A percentile compares a stretch with the other conserved stretches of the same genome.
Evolutionary conservation across 2,797 vertebrate species (phyloP).

Genomic region (Neomorphus geoffroyi): DNA sequence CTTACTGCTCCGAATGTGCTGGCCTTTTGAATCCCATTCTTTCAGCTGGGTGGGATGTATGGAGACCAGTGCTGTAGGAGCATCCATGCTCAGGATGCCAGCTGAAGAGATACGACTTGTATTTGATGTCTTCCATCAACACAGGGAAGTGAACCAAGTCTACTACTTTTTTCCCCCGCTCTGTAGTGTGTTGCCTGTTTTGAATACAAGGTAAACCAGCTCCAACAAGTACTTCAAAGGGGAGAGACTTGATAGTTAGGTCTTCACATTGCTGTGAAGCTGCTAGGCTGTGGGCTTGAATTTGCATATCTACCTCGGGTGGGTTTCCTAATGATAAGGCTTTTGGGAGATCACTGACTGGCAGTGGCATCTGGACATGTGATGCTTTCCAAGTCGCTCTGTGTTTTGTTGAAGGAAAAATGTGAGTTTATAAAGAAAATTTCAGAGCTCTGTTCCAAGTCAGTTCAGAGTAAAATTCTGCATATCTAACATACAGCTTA

Average conservation of each 20-base stretch:
- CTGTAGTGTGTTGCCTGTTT: background rate
- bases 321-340: background rate
- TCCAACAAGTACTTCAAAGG: background rate
- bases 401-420: background rate
- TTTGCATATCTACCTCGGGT: background rate
- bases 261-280: background rate
- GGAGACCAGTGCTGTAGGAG: background rate
- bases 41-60: background rate
- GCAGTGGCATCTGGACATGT: background rate
- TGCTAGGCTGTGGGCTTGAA: background rate
- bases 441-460: background rate
- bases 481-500: background rate
- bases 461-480: background rate
- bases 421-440: background rate
- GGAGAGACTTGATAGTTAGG: background rate
- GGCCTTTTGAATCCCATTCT: background rate
- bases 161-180: background rate
- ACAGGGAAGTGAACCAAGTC: background rate
- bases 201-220: background rate
- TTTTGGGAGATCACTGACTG: background rate
- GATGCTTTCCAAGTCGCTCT: background rate
- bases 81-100: background rate
- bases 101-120: background rate
- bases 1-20: background rate
- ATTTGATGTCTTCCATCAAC: background rate